Evolutionary conservation across 30 jellyfish, hydroid and myxozoan genomes (phyloP).

Genomic region (Rhopilema esculentum): DNA sequence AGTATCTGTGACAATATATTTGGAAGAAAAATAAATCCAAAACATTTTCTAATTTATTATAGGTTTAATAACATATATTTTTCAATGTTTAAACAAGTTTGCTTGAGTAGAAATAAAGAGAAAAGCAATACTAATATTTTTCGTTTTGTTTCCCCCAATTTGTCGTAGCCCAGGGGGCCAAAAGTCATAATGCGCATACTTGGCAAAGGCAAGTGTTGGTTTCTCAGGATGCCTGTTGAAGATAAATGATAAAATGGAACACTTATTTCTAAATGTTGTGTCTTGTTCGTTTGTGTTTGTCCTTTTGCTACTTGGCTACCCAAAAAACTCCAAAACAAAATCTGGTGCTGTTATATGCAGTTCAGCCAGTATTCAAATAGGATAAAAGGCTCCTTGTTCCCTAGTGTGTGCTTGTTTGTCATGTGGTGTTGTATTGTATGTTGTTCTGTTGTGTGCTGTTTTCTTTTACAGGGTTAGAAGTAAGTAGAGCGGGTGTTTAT

Average conservation of each 20-base stretch:
- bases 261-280: neutral
- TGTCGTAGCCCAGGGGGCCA: constrained; percentile 93
- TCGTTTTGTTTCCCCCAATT: constrained; percentile 84
- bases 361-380: neutral
- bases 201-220: constrained; percentile 83
- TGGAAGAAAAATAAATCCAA: neutral
- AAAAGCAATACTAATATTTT: constrained; percentile 3
- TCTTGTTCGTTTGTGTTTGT: neutral
- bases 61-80: neutral
- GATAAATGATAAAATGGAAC: neutral
- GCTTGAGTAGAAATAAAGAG: neutral
- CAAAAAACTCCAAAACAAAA: neutral
- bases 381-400: neutral
- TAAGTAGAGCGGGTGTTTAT: constrained; percentile 34
- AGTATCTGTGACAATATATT: no score
- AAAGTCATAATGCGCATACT: constrained; percentile 69
- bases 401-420: constrained; percentile 2
- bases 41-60: neutral
- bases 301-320: neutral
- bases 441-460: neutral
- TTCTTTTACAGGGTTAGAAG: constrained; percentile 17
- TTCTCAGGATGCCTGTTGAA: constrained; percentile 7
- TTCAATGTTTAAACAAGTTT: neutral
- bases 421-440: constrained; percentile 1
- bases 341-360: neutral